A percentile compares a stretch with the other conserved stretches of the same genome.
phyloP scores from a whole-genome alignment of 2,113 vertebrate genomes.

The Pterocles orientalis region DNA sequence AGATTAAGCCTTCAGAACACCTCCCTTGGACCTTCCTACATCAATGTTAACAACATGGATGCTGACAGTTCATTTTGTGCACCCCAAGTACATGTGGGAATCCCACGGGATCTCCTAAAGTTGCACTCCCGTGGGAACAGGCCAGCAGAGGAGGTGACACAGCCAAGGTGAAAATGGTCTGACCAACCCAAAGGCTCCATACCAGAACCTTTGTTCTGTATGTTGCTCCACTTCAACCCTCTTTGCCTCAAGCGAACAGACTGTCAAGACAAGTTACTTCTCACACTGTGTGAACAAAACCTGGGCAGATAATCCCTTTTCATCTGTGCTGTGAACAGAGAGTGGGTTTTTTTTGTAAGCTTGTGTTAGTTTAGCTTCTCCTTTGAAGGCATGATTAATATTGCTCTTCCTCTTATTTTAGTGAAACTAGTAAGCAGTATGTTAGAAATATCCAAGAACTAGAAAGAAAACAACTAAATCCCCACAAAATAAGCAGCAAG shows the following conservation, averaged over 20 bases:
- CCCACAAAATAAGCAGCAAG: background rate
- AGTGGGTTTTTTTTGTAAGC: background rate
- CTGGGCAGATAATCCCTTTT: background rate
- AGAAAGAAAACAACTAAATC: background rate
- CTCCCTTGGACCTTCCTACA: background rate
- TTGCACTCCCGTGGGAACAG: rapidly evolving
- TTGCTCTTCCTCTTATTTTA: background rate
- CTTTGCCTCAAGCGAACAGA: background rate
- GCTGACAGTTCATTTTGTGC: background rate
- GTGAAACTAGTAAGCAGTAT: background rate
- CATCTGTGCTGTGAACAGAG: background rate
- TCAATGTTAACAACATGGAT: background rate
- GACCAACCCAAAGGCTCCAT: background rate
- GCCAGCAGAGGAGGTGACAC: background rate
- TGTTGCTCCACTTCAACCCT: background rate
- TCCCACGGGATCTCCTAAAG: background rate
- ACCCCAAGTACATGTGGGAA: background rate
- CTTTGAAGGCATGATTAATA: background rate
- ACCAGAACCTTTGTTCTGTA: background rate
- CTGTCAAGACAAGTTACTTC: background rate
- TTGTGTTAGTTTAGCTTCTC: background rate
- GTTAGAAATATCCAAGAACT: background rate
- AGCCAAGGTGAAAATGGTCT: rapidly evolving
- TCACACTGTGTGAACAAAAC: background rate
- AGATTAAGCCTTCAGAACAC: background rate